Conservation (phyloP, 2,113 vertebrate species). For the Notothenia coriiceps region DNA sequence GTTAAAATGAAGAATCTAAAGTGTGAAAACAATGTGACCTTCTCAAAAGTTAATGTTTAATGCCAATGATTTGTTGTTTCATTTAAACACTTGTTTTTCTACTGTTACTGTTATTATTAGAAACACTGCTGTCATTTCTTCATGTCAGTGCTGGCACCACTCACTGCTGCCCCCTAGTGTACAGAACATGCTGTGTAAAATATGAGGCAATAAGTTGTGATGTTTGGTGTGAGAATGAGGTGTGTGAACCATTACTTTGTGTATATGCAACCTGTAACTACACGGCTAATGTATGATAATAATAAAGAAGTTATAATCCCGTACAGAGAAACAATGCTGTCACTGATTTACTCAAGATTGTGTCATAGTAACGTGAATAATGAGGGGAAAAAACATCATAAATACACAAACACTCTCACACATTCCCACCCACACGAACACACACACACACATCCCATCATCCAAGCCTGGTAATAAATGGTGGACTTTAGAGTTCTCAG, state of each 20-base stretch:
- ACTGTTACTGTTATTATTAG: background rate
- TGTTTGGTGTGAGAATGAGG: slow-evolving; percentile 49
- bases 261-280: slow-evolving; percentile 59
- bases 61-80: slow-evolving; percentile 36
- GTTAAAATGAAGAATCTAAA: slow-evolving; percentile 1
- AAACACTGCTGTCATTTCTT: slow-evolving; percentile 8
- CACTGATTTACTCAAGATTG: background rate
- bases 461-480: slow-evolving; percentile 17
- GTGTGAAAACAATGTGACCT: slow-evolving; percentile 4
- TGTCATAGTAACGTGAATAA: background rate
- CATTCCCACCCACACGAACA: background rate
- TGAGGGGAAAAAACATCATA: background rate
- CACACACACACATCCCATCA: background rate
- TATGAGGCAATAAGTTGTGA: slow-evolving; percentile 43
- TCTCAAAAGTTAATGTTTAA: slow-evolving; percentile 17
- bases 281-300: slow-evolving; percentile 60
- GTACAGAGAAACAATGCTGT: slow-evolving; percentile 4
- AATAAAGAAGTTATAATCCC: slow-evolving; percentile 65
- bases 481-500: slow-evolving; percentile 56
- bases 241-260: slow-evolving; percentile 56
- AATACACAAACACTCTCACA: background rate
- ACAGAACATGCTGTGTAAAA: slow-evolving; percentile 42
- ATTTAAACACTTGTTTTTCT: slow-evolving; percentile 46
- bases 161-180: slow-evolving; percentile 71
- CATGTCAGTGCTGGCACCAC: slow-evolving; percentile 13